phyloP scores from a whole-genome alignment of 2,797 vertebrate genomes.

The Synanceia verrucosa region DNA sequence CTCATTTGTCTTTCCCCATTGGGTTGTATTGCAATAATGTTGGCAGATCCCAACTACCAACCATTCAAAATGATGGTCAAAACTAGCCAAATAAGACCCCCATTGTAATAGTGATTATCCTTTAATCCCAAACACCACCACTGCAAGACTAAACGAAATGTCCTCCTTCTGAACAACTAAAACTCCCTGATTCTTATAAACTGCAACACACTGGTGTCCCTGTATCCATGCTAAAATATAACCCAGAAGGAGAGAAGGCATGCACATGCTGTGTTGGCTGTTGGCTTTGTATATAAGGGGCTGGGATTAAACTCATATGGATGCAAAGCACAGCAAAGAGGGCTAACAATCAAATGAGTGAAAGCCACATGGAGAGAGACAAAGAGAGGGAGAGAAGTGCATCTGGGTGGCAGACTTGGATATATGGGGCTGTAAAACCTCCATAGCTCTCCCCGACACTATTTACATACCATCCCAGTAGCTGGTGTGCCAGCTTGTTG shows the following conservation, averaged over 20 bases:
- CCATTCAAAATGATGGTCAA: neutral
- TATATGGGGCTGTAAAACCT: conserved; percentile 72
- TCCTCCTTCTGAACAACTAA: neutral
- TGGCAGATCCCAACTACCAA: neutral
- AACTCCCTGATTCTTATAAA: neutral
- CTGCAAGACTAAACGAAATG: conserved; percentile 7
- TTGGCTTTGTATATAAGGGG: conserved; percentile 19
- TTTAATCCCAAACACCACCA: neutral
- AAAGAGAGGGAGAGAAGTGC: conserved; percentile 31
- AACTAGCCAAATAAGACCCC: neutral
- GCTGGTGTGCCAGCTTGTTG: conserved; percentile 44
- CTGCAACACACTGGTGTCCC: neutral
- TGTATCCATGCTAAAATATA: conserved; percentile 24
- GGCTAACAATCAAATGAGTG: conserved; percentile 33
- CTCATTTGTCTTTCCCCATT: neutral
- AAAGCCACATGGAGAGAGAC: conserved; percentile 18
- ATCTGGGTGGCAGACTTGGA: conserved; percentile 42
- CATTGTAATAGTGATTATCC: neutral
- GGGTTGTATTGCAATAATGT: neutral
- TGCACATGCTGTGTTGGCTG: conserved; percentile 11
- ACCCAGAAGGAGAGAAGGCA: conserved; percentile 22
- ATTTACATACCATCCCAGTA: conserved; percentile 71
- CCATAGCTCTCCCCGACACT: conserved; percentile 37
- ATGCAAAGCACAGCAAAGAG: conserved; percentile 56
- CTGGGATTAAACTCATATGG: conserved; percentile 50